A percentile compares a stretch with the other conserved stretches of the same genome.
These are phyloP conservation scores for Corvus hawaiiensis DNA, from an alignment of 2,113 vertebrate species.

Conservation along the genomic window DNA sequence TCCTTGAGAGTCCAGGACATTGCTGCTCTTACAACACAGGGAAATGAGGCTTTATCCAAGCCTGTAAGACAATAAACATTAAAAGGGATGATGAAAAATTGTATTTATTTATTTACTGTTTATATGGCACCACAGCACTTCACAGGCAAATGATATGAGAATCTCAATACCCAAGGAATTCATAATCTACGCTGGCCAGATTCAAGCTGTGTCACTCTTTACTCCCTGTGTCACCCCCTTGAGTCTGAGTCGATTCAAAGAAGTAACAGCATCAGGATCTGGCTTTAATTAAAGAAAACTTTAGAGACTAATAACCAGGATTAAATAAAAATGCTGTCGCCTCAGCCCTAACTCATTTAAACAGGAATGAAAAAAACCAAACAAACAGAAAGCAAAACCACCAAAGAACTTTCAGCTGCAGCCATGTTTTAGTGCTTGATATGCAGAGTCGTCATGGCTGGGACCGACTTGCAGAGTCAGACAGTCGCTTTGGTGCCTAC, in stretches of 20 bases:
- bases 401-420: neutral
- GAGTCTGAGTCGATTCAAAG: neutral
- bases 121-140: neutral
- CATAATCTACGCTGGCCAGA: neutral
- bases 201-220: neutral
- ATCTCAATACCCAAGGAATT: neutral
- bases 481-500: neutral
- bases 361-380: neutral
- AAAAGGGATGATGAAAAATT: neutral
- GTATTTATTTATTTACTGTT: neutral
- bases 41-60: neutral
- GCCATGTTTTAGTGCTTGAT: neutral
- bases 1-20: neutral
- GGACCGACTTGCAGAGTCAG: neutral
- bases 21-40: neutral
- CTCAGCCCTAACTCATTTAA: neutral
- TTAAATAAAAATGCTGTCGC: neutral
- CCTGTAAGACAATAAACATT: neutral
- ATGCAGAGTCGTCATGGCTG: neutral
- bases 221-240: neutral
- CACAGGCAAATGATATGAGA: neutral
- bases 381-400: neutral
- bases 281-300: constrained; percentile 21
- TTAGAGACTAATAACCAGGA: neutral
- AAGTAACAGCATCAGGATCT: neutral